Evolutionary conservation across 2,888 invertebrate genomes (phyloP).

Genomic region (Epistrophella euchroma): DNA sequence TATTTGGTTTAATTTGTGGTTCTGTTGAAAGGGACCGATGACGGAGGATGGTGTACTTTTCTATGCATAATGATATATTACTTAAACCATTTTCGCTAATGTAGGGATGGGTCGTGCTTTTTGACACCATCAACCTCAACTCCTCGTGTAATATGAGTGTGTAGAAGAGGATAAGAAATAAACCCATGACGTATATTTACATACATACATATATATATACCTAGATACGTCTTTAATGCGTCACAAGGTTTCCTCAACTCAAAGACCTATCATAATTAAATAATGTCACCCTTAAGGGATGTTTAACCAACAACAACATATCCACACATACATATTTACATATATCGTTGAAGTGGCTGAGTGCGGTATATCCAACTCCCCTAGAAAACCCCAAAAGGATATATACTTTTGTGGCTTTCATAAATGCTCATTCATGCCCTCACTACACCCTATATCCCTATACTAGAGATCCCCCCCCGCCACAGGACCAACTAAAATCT

Average conservation of each 20-base stretch:
- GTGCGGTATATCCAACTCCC: conserved; percentile 6
- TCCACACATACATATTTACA: too few relatives aligned
- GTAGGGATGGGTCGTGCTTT: neutral
- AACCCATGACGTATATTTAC: neutral
- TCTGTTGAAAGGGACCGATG: conserved; percentile 5
- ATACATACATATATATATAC: neutral
- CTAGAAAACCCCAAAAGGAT: neutral
- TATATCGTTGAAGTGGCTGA: conserved; percentile 8
- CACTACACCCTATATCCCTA: neutral
- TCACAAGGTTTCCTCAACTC: conserved; percentile 58
- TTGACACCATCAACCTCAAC: conserved; percentile 34
- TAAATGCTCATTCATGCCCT: conserved; percentile 13
- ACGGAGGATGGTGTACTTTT: neutral
- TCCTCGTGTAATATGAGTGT: conserved; percentile 9
- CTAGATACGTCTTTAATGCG: conserved; percentile 40
- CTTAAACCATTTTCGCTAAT: conserved; percentile 47
- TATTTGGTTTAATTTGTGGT: conserved; percentile 37
- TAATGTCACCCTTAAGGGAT: conserved; percentile 59
- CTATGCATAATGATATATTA: conserved; percentile 50
- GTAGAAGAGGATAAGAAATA: conserved; percentile 16
- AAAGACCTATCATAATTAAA: conserved; percentile 69
- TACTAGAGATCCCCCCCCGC: neutral
- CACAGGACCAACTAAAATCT: neutral
- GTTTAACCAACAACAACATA: conserved; percentile 28
- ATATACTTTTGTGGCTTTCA: conserved; percentile 44